Percentiles rank a stretch among this genome's conserved stretches.
Conservation (phyloP, 2,113 vertebrate species). For the Diadophis punctatus region DNA sequence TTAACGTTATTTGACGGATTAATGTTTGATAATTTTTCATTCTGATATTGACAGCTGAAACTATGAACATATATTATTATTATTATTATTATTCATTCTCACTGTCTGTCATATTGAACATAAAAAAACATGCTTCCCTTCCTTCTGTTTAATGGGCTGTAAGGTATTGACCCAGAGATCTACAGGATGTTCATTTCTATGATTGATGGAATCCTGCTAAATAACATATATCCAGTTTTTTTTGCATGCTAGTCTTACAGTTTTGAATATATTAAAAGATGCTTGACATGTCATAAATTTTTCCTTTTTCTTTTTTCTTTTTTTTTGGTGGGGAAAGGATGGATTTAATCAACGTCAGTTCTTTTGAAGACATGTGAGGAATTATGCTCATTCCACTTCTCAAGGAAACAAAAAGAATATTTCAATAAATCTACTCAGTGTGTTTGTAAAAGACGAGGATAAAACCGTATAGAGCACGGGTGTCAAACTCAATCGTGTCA, state of each 20-base stretch:
- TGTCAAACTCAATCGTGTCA: too few relatives aligned
- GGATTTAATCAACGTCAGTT: constrained; percentile 28
- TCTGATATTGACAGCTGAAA: constrained; percentile 63
- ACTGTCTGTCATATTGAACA: constrained; percentile 50
- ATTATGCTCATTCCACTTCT: constrained; percentile 2
- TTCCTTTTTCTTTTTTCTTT: constrained; percentile 29
- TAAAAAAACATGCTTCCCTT: constrained; percentile 62
- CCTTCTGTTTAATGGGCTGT: constrained; percentile 69
- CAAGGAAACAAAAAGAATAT: neutral
- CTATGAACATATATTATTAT: constrained; percentile 55
- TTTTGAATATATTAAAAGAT: constrained; percentile 55
- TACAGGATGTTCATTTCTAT: constrained; percentile 55
- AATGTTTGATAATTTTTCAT: constrained; percentile 67
- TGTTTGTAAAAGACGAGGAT: neutral
- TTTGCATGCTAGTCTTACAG: constrained; percentile 41
- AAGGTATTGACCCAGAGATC: constrained; percentile 62
- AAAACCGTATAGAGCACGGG: neutral
- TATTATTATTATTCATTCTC: constrained; percentile 58
- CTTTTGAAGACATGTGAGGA: neutral
- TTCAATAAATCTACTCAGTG: neutral
- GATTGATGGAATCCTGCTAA: constrained; percentile 61
- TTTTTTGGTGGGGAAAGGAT: neutral
- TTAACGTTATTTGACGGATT: constrained; percentile 60
- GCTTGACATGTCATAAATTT: constrained; percentile 48
- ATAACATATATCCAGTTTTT: constrained; percentile 38